Evolutionary conservation across 2,113 vertebrate species (phyloP), one percentile per base, ranked within the genome.

Genomic region (Anser brachyrhynchus): DNA sequence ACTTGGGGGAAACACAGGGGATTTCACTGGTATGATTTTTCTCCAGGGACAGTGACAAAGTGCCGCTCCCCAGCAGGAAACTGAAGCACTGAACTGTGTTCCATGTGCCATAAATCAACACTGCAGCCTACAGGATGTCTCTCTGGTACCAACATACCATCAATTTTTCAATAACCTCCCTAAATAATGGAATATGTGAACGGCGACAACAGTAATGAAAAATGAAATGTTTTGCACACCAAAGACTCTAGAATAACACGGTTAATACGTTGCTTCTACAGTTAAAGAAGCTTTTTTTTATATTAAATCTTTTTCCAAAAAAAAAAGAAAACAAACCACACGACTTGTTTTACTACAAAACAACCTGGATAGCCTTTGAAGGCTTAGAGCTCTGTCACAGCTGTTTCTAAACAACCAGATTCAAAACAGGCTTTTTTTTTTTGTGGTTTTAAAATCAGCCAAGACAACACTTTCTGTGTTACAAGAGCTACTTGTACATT

Each of bases 131-230:
- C 98, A 92, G 93, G 88, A 96, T 97, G 97, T 97, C 98, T 98
- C 98, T 96, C 97, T 97, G 98, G 97, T 98, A 98, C 97, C 98
- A 97, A 98, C 98, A 98, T 92, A 69, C 97, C 97, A 97, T 98
- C 92, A 98, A 98, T 98, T 97, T 98, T 97, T 97, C 93, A 98
- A 95, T 96, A 98, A 97, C 87, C 95, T 91, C 97, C 85, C 97
- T 99, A 98, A 99, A 99, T 99, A 98, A 99, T 99, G 97, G 93
- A 99, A 94, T 83, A 95, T 76, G 84, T 96, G 98, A 98, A 97
- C 21, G 95, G 97, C 52, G 85, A 98, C 96, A 96, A 97, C 98
- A 98, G 98, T 98, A 98, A 99, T 98, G 98, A 98, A 99, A 99
- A 98, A 99, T 98, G 97, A 97, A 98, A 97, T 97, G 97, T 96